Percentiles rank a stretch among this genome's conserved stretches.
Conservation (phyloP, 1,140 invertebrate species). For the Sogatella furcifera region DNA sequence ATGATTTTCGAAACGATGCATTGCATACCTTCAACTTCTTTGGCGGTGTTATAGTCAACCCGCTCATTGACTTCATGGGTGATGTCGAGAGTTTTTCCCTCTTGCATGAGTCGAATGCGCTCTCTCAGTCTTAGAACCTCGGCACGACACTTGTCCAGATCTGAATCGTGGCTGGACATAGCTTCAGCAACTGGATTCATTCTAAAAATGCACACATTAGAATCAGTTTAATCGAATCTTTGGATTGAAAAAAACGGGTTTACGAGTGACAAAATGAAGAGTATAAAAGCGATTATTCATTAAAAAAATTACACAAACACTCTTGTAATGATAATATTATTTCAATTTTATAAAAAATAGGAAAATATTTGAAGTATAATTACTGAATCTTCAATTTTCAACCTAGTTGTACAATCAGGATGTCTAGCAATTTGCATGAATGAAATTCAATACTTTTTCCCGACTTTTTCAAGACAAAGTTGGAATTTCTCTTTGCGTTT, state of each 20-base stretch:
- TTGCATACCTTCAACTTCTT: slow-evolving; percentile 39
- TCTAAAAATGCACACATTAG: slow-evolving; percentile 35
- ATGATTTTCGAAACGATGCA: no score
- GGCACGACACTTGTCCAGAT: slow-evolving; percentile 53
- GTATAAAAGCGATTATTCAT: background rate
- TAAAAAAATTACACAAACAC: no score
- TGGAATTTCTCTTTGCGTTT: no score
- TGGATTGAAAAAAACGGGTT: background rate
- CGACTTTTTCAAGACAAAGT: no score
- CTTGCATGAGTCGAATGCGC: slow-evolving; percentile 43
- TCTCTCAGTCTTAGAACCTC: slow-evolving; percentile 52
- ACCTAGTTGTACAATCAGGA: no score
- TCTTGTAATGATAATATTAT: no score
- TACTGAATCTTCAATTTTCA: no score
- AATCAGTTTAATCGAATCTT: background rate
- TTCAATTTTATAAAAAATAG: no score
- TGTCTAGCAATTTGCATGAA: no score
- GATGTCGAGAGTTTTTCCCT: slow-evolving; percentile 44
- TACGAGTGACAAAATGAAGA: background rate
- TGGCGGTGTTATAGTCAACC: slow-evolving; percentile 23
- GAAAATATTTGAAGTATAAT: no score
- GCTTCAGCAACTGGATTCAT: slow-evolving; percentile 66
- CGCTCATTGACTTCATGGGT: slow-evolving; percentile 36
- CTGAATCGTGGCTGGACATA: slow-evolving; percentile 47
- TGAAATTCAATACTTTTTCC: no score